Percentiles rank a stretch among this genome's conserved stretches.
Conservation (phyloP, 2,113 vertebrate species). For the Uria aalge region DNA sequence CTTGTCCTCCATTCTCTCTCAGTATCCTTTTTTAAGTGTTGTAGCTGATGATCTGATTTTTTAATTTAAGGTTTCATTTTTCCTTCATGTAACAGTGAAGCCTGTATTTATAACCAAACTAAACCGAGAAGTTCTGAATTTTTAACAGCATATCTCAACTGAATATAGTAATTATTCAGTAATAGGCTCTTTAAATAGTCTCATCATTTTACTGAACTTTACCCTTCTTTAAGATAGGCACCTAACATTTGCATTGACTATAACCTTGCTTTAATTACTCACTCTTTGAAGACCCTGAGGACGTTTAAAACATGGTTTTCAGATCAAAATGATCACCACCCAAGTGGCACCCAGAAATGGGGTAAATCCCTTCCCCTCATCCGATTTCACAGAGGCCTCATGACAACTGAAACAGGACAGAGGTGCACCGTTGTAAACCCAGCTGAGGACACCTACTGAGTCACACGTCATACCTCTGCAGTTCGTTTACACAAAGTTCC, state of each 20-base stretch:
- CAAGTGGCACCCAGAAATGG: too few relatives aligned
- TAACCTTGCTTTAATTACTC: neutral
- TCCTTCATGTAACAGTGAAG: neutral
- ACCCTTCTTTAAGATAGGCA: neutral
- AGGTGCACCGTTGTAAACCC: neutral
- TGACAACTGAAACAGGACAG: accelerated
- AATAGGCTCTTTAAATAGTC: neutral
- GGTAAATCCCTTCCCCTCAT: neutral
- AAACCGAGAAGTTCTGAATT: neutral
- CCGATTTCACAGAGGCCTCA: neutral
- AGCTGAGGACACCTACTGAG: accelerated
- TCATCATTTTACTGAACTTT: neutral
- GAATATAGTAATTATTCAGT: neutral
- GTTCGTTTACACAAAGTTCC: accelerated
- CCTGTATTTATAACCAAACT: neutral
- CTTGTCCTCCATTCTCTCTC: neutral
- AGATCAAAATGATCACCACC: neutral
- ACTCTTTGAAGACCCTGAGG: neutral
- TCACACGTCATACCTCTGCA: too few relatives aligned
- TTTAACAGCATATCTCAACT: neutral
- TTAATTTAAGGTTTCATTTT: neutral
- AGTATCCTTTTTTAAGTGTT: neutral
- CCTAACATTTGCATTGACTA: neutral
- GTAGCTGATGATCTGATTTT: neutral
- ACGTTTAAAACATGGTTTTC: neutral